Percentiles rank a stretch among this genome's conserved stretches.
phyloP scores from a whole-genome alignment of 2,888 invertebrate species.

The Zygogramma bicolorata region DNA sequence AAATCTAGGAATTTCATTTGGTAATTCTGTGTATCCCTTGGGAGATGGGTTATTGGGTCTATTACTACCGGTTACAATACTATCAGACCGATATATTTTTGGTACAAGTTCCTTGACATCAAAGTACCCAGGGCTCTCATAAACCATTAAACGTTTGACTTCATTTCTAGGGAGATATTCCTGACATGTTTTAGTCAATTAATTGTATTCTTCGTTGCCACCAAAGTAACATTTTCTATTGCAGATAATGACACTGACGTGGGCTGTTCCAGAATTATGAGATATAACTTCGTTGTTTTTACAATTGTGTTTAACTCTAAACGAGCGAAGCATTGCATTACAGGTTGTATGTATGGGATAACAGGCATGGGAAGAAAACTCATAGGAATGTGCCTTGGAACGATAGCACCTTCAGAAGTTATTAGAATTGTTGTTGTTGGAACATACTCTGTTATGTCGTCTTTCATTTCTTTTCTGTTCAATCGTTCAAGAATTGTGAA shows the following conservation, averaged over 20 bases:
- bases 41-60: not conserved
- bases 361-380: constrained; percentile 1
- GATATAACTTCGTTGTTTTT: not conserved
- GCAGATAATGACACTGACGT: not conserved
- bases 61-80: not conserved
- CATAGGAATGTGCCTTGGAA: constrained; percentile 6
- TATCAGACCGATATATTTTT: not conserved
- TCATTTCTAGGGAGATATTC: not conserved
- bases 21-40: not conserved
- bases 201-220: not conserved
- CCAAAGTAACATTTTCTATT: not conserved
- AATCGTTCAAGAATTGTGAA: constrained; percentile 16
- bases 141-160: not conserved
- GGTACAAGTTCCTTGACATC: not conserved
- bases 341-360: not conserved
- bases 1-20: not conserved
- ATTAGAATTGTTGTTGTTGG: constrained; percentile 10
- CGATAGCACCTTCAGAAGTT: constrained; percentile 12
- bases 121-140: not conserved
- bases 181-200: not conserved
- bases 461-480: constrained; percentile 10
- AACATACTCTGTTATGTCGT: not conserved
- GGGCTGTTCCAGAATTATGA: not conserved
- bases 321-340: constrained; percentile 21
- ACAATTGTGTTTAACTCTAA: constrained; percentile 19